Base-by-base conservation (phyloP, 53 echinoderm and acorn worm genomes). In the Crossaster papposus region DNA sequence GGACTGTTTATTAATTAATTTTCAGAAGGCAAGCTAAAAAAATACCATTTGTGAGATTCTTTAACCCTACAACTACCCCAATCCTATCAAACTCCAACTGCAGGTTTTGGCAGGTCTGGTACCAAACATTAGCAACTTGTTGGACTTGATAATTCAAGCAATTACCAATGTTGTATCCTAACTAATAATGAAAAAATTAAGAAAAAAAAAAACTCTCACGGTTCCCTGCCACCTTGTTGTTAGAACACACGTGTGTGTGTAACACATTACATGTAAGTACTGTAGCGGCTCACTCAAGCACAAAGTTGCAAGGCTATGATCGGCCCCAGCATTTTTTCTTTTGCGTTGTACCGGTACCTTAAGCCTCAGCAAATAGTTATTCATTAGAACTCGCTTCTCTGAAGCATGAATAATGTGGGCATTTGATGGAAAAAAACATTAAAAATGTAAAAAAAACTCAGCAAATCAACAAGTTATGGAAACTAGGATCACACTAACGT, bases 1-100 rank as follows among this genome's bases (percentile, higher is more conserved):
- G 68, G 68, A 1, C 68, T 68, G 68, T n/a, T 68, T n/a, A 68
- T 68, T 68, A 68, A 68, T 68, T 68, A n/a, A 68, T 26, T 24
- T 68, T 26, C 24, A 28, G 68, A 11, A 26, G 68, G 68, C 5
- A 4, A 62, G 23, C 3, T n/a, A 23, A 68, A 12, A 22, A 13
- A 23, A 26, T 68, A 12, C 68, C 68, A 26, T 20, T 24, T 26
- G 24, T 28, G 24, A 26, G 68, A 68, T n/a, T n/a, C n/a, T n/a
- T n/a, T n/a, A n/a, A n/a, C n/a, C n/a, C n/a, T n/a, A n/a, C n/a
- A n/a, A n/a, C n/a, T n/a, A n/a, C n/a, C n/a, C n/a, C n/a, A n/a
- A n/a, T n/a, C n/a, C n/a, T n/a, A n/a, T n/a, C n/a, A n/a, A n/a
- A n/a, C n/a, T n/a, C n/a, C n/a, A n/a, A n/a, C n/a, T n/a, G n/a